Evolutionary conservation across 2,113 vertebrate genomes (phyloP), one percentile per base, ranked within the genome.

Genomic region (Catharus minimus): DNA sequence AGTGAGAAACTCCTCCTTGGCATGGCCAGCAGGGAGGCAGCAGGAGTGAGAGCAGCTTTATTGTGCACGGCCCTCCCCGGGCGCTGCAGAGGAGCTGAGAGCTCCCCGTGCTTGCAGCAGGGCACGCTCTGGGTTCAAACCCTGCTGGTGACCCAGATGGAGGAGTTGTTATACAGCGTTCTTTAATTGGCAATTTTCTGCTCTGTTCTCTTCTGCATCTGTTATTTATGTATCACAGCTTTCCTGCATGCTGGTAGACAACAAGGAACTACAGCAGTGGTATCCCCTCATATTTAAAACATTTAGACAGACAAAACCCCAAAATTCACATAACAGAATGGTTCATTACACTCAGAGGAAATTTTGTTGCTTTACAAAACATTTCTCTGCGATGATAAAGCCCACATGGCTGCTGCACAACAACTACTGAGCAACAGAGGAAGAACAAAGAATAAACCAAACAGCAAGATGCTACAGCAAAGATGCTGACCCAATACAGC

Each of bases 71-170:
- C 53, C 62, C 67, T 82, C 47, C 36, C 49, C 1, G 21, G 60
- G 39, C 62, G 78, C 55, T 36, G 87, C 66, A 67, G 62, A 15
- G 61, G 62, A 43, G 74, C 77, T 58, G 33, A 24, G 43, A 74
- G 83, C 47, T 77, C 49, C 24, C 0, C 0, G 73, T 17, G 66
- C 62, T 9, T 39, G 53, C 83, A 75, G 91, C 55, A 11, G 74
- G 24, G 46, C 55, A 46, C 0, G 1, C n/a, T 80, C 85, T 58
- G 90, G 94, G 94, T 95, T 91, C 93, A 95, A 77, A 94, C 79
- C 79, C 88, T 95, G 94, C 85, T 94, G 93, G 21, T 94, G 92
- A 95, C 93, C 93, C 94, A 96, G 94, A 95, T 96, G 94, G 95
- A 92, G 82, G 83, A 92, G 88, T 60, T 94, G 85, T 89, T 95